Conservation (phyloP, 2,888 invertebrate species). For the Cosmopolites sordidus region DNA sequence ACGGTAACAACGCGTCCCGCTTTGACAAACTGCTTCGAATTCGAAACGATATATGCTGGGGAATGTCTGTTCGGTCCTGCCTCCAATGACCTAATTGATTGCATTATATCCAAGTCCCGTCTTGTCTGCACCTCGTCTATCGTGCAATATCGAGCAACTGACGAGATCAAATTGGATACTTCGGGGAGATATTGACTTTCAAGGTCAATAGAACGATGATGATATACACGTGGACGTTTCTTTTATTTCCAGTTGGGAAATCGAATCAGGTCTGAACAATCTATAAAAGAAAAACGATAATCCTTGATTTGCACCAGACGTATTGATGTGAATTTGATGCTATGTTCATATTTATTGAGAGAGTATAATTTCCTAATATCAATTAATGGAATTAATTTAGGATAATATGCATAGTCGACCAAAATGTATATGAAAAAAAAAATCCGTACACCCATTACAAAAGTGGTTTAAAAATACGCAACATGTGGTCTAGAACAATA, state of each 20-base stretch:
- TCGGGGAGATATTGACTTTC: background rate
- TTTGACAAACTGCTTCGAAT: constrained; percentile 36
- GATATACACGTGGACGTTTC: constrained; percentile 5
- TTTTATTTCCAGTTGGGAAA: background rate
- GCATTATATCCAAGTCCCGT: constrained; percentile 5
- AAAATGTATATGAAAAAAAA: too few species aligned
- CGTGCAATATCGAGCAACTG: background rate
- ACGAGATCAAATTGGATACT: background rate
- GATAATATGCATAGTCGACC: too few species aligned
- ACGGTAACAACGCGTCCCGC: constrained; percentile 7
- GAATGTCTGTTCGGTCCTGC: background rate
- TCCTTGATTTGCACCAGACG: too few species aligned
- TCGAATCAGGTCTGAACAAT: too few species aligned
- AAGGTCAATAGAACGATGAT: constrained; percentile 1
- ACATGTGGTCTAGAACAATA: too few species aligned
- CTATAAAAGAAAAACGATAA: too few species aligned
- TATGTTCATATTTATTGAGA: too few species aligned
- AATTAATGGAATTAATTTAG: too few species aligned
- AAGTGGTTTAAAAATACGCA: too few species aligned
- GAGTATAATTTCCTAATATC: too few species aligned
- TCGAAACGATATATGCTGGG: background rate
- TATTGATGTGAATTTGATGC: too few species aligned
- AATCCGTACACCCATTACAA: too few species aligned
- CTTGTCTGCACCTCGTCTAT: constrained; percentile 18
- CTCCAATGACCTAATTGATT: constrained; percentile 22